phyloP scores from a whole-genome alignment of 2,888 invertebrate species.

The Clivina fossor region DNA sequence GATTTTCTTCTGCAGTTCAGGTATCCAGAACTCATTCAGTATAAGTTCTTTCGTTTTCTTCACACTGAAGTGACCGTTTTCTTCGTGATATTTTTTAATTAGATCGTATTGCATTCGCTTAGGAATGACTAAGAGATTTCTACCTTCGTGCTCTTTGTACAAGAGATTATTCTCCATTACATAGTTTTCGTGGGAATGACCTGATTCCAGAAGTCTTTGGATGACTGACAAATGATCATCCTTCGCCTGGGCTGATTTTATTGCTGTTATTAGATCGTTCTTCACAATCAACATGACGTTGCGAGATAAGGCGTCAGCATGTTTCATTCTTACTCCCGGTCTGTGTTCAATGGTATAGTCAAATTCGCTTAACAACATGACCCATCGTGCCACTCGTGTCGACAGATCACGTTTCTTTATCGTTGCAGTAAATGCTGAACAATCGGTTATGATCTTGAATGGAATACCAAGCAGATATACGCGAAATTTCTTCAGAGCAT shows the following conservation, averaged over 20 bases:
- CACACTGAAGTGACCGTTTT: too few species aligned
- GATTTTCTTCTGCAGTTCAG: neutral
- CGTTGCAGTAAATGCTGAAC: too few species aligned
- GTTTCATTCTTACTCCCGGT: neutral
- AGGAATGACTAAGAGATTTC: conserved; percentile 43
- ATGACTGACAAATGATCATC: neutral
- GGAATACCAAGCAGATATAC: too few species aligned
- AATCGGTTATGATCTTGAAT: too few species aligned
- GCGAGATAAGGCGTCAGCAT: neutral
- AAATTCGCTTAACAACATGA: conserved; percentile 9
- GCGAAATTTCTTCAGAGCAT: too few species aligned
- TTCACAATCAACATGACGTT: too few species aligned
- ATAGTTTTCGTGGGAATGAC: neutral
- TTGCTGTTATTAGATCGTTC: neutral
- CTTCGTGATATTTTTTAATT: conserved; percentile 42
- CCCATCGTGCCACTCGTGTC: too few species aligned
- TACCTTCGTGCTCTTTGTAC: neutral
- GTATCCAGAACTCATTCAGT: too few species aligned
- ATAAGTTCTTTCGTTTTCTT: too few species aligned
- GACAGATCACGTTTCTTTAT: too few species aligned
- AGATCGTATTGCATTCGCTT: conserved; percentile 45
- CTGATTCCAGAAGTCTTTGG: neutral
- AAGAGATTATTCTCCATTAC: conserved; percentile 5
- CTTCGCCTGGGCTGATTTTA: neutral
- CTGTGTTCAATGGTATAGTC: neutral